Base-by-base conservation (phyloP, 2,797 vertebrate genomes). In the Cirrhinus molitorella region DNA sequence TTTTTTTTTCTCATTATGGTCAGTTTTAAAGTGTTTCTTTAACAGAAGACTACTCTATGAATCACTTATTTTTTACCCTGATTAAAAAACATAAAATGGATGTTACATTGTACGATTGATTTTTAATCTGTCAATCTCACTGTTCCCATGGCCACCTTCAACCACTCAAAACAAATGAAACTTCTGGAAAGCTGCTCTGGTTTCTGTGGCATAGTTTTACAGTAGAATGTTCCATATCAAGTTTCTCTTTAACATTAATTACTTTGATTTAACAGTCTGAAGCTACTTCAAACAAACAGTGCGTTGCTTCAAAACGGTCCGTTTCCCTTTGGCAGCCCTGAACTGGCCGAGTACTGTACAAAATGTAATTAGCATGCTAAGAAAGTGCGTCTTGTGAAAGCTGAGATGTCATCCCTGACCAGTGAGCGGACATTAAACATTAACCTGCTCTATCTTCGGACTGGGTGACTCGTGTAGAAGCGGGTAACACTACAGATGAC, bases 351-450 rank as follows among this genome's bases (percentile, higher is more conserved):
- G 53, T 25, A 23, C 59, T 10, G 17, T 47, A n/a, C 51, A 57
- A 80, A 80, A 31, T 25, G n/a, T 70, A 37, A 67, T 68, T 59
- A 71, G 53, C 66, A 45, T 16, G 19, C 79, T 31, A 63, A 78
- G 23, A 81, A 59, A 55, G 34, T 28, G 74, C 21, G 43, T 53
- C 25, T 23, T 55, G 89, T 91, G 89, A 90, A 89, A 84, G 85
- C 87, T 34, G 23, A 85, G 76, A 89, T 84, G 77, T 63, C 63
- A 82, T 85, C 86, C 67, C 71, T 83, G 84, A 89, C 85, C 79
- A 84, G 87, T 82, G 89, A 84, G 77, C 67, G 5, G 80, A 87
- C 86, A 88, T 94, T 94, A 93, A 94, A 93, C 93, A 94, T 95
- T 93, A 91, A 94, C 77, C 84, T 85, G 17, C 85, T 55, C 84